Evolutionary conservation across 2,888 invertebrate genomes (phyloP).

Genomic region (Penaeus monodon): DNA sequence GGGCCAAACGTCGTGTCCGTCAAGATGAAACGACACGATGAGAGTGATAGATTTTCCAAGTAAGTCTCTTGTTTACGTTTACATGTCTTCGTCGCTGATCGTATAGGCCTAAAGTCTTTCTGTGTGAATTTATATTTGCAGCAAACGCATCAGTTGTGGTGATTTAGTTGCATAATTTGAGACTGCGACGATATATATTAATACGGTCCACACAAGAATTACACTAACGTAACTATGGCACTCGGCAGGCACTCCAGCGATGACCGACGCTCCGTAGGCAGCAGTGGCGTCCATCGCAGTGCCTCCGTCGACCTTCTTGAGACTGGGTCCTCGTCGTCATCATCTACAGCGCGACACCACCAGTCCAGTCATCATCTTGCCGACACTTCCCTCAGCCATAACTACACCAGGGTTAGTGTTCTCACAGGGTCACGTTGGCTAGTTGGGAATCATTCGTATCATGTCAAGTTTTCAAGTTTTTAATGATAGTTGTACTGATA

Average conservation of each 20-base stretch:
- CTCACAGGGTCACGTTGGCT: neutral
- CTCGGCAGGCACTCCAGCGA: slow-evolving; percentile 48
- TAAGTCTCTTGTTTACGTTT: neutral
- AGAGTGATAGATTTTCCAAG: slow-evolving; percentile 56
- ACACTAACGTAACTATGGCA: neutral
- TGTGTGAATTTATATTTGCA: too few species aligned
- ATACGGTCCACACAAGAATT: too few species aligned
- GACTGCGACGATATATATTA: too few species aligned
- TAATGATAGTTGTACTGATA: too few species aligned
- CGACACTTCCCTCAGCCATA: slow-evolving; percentile 30
- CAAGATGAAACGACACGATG: slow-evolving; percentile 41
- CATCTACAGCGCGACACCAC: slow-evolving; percentile 17
- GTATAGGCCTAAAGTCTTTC: neutral
- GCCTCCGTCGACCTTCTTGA: slow-evolving; percentile 44
- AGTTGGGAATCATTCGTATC: too few species aligned
- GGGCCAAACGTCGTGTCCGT: slow-evolving; percentile 37
- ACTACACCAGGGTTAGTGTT: slow-evolving; percentile 42
- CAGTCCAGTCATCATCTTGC: neutral
- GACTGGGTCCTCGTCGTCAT: slow-evolving; percentile 32
- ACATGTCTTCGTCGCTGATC: neutral
- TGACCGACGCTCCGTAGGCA: slow-evolving; percentile 52
- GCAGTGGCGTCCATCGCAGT: slow-evolving; percentile 47
- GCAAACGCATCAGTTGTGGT: too few species aligned
- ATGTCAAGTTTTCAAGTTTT: too few species aligned
- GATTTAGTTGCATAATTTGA: too few species aligned